phyloP scores from a whole-genome alignment of 1,140 invertebrate species.

The Lasaia peninsularis region DNA sequence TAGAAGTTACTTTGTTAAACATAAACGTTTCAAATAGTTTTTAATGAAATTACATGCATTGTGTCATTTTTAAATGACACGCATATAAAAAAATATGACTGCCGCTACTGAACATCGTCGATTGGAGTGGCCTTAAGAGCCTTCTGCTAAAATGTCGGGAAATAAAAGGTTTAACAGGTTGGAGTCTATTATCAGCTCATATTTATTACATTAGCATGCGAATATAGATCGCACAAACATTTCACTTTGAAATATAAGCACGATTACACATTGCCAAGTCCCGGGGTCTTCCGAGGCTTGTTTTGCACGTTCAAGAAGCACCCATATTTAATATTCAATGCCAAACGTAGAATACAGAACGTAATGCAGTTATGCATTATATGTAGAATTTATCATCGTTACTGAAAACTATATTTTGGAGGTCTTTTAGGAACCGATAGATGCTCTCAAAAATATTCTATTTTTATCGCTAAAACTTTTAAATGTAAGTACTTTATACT shows the following conservation, averaged over 20 bases:
- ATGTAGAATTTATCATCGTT: slow-evolving; percentile 10
- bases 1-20: background rate
- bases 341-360: slow-evolving; percentile 10
- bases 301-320: slow-evolving; percentile 14
- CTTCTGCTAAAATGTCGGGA: background rate
- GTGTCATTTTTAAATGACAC: background rate
- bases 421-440: slow-evolving; percentile 12
- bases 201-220: background rate
- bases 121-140: background rate
- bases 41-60: background rate
- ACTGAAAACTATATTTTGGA: slow-evolving; percentile 18
- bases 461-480: slow-evolving; percentile 14
- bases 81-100: background rate
- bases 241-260: slow-evolving; percentile 15
- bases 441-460: slow-evolving; percentile 16
- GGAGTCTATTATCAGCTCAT: background rate
- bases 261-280: slow-evolving; percentile 9
- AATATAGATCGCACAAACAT: background rate
- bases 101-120: background rate
- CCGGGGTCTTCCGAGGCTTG: background rate
- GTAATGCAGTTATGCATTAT: slow-evolving; percentile 2
- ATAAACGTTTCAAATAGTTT: slow-evolving; percentile 10
- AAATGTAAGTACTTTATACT: slow-evolving; percentile 18
- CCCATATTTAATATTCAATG: slow-evolving; percentile 16
- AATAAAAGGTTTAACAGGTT: background rate